A percentile compares a stretch with the other conserved stretches of the same genome.
Conservation (phyloP, 2,797 vertebrate species). For the Pangasius djambal region DNA sequence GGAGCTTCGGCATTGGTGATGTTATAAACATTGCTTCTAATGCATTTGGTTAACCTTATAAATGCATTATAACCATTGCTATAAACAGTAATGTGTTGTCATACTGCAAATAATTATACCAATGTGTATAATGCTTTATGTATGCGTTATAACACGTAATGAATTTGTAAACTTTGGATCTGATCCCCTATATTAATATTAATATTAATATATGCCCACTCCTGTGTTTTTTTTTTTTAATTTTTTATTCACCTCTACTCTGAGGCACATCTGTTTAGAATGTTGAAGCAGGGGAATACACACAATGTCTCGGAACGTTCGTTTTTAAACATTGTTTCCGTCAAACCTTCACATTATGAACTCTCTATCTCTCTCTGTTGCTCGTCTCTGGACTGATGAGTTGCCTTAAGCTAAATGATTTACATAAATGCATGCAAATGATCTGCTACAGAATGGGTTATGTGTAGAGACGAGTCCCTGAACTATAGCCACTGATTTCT, state of each 20-base stretch:
- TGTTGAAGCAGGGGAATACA: neutral
- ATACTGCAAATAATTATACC: neutral
- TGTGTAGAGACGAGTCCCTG: neutral
- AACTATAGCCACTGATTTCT: neutral
- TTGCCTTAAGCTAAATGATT: neutral
- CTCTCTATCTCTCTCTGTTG: neutral
- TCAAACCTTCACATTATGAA: neutral
- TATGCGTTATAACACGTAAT: neutral
- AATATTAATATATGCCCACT: too few species aligned
- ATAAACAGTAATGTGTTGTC: neutral
- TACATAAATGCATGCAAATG: neutral
- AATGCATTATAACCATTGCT: neutral
- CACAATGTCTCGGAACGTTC: neutral
- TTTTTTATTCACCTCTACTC: neutral
- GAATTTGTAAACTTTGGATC: too few species aligned
- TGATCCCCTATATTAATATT: too few species aligned
- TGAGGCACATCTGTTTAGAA: neutral
- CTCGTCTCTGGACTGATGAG: neutral
- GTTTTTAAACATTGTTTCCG: neutral
- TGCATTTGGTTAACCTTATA: neutral
- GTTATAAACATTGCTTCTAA: too few species aligned
- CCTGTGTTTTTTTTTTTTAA: too few species aligned
- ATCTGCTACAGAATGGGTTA: neutral
- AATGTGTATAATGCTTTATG: neutral
- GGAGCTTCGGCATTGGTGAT: neutral